Percentiles rank a stretch among this genome's conserved stretches.
Conservation (phyloP, 2,113 vertebrate species). For the human region GRCh38 chr3:175298501-175299000, state of each 20-base stretch:
- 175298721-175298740: neutral
- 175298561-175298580: neutral
- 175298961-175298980: neutral
- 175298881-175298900: neutral
- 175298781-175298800: neutral
- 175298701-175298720: neutral
- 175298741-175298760: neutral
- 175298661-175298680: neutral
- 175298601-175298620: neutral
- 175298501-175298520: neutral
- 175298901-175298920: neutral
- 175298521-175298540: neutral
- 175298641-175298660: neutral
- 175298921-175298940: neutral
- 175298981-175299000: neutral
- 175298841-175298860: neutral
- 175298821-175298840: neutral
- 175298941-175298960: neutral
- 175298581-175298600: neutral
- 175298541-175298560: neutral
- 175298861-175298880: neutral
- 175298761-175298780: neutral
- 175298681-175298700: neutral
- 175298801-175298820: neutral
- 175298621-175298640: neutral